Evolutionary conservation across 2,888 invertebrate species (phyloP).

Genomic region (Aporophyla nigra): DNA sequence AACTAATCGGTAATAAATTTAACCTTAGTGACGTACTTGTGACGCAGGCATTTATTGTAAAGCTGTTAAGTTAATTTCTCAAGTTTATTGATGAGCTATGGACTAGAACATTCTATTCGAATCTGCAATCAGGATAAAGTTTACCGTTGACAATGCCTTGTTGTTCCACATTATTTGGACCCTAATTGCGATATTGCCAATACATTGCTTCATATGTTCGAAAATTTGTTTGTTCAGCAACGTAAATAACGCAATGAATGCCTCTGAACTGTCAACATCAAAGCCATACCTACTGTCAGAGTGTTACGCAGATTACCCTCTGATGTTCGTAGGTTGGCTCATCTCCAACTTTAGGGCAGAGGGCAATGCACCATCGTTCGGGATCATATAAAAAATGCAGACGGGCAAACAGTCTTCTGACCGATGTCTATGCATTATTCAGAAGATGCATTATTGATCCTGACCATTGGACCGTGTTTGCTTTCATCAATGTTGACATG

Average conservation of each 20-base stretch:
- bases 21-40: constrained; percentile 45
- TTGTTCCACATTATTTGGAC: not conserved
- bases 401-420: constrained; percentile 84
- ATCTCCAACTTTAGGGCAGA: constrained; percentile 73
- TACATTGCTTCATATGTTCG: too few relatives aligned
- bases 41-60: constrained; percentile 36
- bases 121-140: not conserved
- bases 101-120: constrained; percentile 25
- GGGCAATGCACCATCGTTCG: constrained; percentile 76
- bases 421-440: constrained; percentile 80
- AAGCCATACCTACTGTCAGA: not conserved
- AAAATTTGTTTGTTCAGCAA: too few relatives aligned
- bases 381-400: constrained; percentile 77
- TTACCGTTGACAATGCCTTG: not conserved
- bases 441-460: constrained; percentile 82
- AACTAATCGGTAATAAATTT: constrained; percentile 24
- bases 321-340: constrained; percentile 11
- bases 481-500: constrained; percentile 56
- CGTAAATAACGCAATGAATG: too few relatives aligned
- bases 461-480: constrained; percentile 63
- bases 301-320: too few relatives aligned
- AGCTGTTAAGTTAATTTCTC: constrained; percentile 9
- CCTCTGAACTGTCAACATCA: too few relatives aligned
- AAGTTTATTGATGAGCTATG: constrained; percentile 8
- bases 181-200: too few relatives aligned